Evolutionary conservation across 2,113 vertebrate species (phyloP), one percentile per base, ranked within the genome.

Genomic region (Gasterosteus nipponicus): DNA sequence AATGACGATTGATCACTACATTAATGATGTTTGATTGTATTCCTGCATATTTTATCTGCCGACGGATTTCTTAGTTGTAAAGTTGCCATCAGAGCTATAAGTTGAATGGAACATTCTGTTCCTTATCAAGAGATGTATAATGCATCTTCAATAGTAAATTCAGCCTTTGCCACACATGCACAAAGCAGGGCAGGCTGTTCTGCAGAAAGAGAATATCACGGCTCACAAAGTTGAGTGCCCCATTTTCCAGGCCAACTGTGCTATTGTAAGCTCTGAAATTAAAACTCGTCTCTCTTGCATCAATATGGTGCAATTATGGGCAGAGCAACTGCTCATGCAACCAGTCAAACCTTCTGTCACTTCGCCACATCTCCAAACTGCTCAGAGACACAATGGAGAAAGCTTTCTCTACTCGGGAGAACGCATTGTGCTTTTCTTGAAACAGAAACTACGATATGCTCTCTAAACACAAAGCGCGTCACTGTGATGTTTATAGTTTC

Each of bases 231-330:
- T 81, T 85, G 63, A 89, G 84, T 89, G 85, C 70, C 70, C 77
- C 81, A 82, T 87, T 90, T 87, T 86, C 69, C 11, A 81, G 85
- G 77, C 73, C 79, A 80, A 82, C 78, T 72, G 79, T 75, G 69
- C 77, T 82, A 85, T 82, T 88, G 84, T 80, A 78, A 89, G 77
- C 88, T 87, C 85, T 84, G 78, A 88, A 86, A 87, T 86, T 77
- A 83, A 83, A 54, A 35, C 65, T 77, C 72, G 51, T 62, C 77
- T 75, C 65, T 71, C 82, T 81, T 81, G 74, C 91, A 82, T 94
- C 92, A 86, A 92, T 93, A 93, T 89, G 84, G 74, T 80, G 87
- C 90, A 92, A 92, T 93, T 93, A 91, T 58, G 41, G 87, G 75
- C 78, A 80, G 86, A 88, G 83, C 90, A 87, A 90, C 88, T 89